phyloP scores from a whole-genome alignment of 2,113 vertebrate genomes.

The Nematolebias whitei region DNA sequence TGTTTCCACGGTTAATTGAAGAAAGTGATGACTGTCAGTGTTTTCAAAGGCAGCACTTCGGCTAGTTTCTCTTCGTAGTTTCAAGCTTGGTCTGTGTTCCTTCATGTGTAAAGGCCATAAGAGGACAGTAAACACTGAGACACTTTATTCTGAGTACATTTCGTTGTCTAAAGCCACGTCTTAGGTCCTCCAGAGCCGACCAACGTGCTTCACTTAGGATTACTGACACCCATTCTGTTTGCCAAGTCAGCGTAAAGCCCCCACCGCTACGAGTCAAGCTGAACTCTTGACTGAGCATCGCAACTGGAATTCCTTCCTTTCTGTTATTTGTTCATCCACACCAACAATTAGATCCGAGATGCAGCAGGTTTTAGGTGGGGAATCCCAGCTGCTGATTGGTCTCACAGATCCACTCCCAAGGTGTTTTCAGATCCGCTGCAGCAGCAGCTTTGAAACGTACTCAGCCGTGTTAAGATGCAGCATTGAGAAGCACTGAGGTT shows the following conservation, averaged over 20 bases:
- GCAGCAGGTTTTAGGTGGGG: constrained; percentile 55
- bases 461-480: constrained; percentile 69
- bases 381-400: constrained; percentile 44
- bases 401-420: constrained; percentile 37
- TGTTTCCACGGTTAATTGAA: too few species aligned
- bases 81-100: constrained; percentile 40
- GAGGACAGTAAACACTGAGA: constrained; percentile 63
- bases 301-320: constrained; percentile 62
- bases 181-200: constrained; percentile 27
- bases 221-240: constrained; percentile 69
- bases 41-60: too few species aligned
- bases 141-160: constrained; percentile 57
- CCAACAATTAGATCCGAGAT: constrained; percentile 41
- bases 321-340: constrained; percentile 60
- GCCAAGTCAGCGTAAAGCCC: constrained; percentile 71
- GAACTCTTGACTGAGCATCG: constrained; percentile 70
- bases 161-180: constrained; percentile 43
- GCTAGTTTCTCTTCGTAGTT: constrained; percentile 2
- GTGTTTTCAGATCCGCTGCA: constrained; percentile 62
- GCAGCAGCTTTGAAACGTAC: constrained; percentile 66
- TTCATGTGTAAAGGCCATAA: constrained; percentile 30
- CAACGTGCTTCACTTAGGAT: constrained; percentile 47
- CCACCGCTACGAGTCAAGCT: constrained; percentile 66
- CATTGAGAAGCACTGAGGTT: constrained; percentile 70
- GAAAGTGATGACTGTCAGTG: too few species aligned